Base-by-base conservation (phyloP, 2,888 invertebrate species). In the Drosophila infuscata region DNA sequence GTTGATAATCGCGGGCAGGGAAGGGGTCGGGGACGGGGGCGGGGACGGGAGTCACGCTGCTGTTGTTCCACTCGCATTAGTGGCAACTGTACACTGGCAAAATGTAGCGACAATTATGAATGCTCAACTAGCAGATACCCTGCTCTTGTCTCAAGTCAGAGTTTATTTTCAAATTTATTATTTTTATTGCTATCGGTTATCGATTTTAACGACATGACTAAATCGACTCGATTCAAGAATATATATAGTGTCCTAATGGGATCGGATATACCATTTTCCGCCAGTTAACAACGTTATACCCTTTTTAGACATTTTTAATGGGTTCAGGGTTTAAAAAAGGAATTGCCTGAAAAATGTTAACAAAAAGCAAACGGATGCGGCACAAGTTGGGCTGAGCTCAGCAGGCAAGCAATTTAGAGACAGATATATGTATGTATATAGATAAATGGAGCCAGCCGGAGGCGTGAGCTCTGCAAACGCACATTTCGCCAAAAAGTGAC, bases 401-500 rank as follows among this genome's bases (percentile, higher is more conserved):
- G 65, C 29, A 62, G 65, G n/a, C 43, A 25, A 12, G 4, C 15
- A 38, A 6, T 8, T 15, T 46, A 30, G 30, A 30, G 30, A 17
- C 20, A 30, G 35, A 15, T 2, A 17, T 20, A 38, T 33, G 43
- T 5, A 49, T 36, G 30, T 5, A 35, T 33, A 56, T 15, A 49
- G 64, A 49, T 49, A 33, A 38, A 64, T 64, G 33, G n/a, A 32
- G 30, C 3, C 12, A 17, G 30, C 56, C 29, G 12, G 12, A 32
- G 48, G 51, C 38, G 46, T 48, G 29, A 6, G 36, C 7, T 41
- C 15, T 61, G 9, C 12, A 8, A 30, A 54, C 20, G 20, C 11
- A 43, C 46, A 58, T 57, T 48, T 73, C 52, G 61, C 67, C 67
- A 66, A 57, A 57, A 71, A 58, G 74, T 41, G 61, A 71, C 78